Conservation (phyloP, 2,888 invertebrate species). For the Drosophila borborema region DNA sequence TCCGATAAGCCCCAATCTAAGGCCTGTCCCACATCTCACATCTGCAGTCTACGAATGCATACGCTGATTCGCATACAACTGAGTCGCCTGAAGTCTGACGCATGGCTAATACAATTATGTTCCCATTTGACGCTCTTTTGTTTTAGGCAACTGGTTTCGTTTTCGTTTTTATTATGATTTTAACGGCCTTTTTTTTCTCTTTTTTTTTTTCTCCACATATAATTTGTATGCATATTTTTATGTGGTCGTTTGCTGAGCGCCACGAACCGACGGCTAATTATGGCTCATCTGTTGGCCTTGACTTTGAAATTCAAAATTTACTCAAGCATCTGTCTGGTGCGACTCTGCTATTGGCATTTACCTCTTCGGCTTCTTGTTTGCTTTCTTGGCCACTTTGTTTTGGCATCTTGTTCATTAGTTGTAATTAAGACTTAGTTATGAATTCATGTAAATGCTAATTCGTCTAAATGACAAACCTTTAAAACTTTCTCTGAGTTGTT, state of each 20-base stretch:
- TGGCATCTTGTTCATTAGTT: constrained; percentile 35
- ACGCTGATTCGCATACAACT: neutral
- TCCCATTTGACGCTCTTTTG: constrained; percentile 20
- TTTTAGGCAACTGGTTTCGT: constrained; percentile 34
- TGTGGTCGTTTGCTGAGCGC: constrained; percentile 34
- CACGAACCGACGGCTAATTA: constrained; percentile 43
- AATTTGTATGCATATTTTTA: constrained; percentile 33
- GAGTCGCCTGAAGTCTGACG: neutral
- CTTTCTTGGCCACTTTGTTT: constrained; percentile 39
- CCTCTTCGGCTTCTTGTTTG: constrained; percentile 24
- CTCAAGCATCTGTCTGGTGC: constrained; percentile 13
- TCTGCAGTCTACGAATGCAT: neutral
- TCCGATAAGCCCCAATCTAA: constrained; percentile 49
- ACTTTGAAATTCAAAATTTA: constrained; percentile 58
- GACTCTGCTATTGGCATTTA: constrained; percentile 24
- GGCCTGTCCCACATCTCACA: constrained; percentile 42
- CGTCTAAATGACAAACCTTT: constrained; percentile 33
- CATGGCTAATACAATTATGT: constrained; percentile 28
- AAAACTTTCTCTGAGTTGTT: constrained; percentile 28
- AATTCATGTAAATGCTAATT: constrained; percentile 45
- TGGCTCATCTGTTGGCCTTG: constrained; percentile 53
- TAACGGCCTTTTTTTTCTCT: constrained; percentile 3
- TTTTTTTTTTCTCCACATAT: neutral
- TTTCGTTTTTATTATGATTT: constrained; percentile 17
- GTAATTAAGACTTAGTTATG: constrained; percentile 48